Evolutionary conservation across 1,140 invertebrate species (phyloP).

Genomic region (Bombus fervidus): DNA sequence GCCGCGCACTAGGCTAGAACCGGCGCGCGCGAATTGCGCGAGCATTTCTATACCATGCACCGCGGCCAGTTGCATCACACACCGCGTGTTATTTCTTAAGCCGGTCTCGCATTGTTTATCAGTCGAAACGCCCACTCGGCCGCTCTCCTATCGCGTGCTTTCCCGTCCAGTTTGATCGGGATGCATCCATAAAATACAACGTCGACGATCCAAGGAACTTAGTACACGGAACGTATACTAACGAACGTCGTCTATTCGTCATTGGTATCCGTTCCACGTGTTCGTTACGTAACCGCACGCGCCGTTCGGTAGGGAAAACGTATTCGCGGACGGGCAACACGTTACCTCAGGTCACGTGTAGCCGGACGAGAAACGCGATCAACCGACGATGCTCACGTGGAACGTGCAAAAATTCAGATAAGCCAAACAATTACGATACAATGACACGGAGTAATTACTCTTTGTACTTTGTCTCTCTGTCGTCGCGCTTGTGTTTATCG

Average conservation of each 20-base stretch:
- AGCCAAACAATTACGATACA: slow-evolving; percentile 17
- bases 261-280: slow-evolving; percentile 25
- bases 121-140: slow-evolving; percentile 27
- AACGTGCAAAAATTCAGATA: slow-evolving; percentile 47
- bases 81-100: slow-evolving; percentile 59
- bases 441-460: neutral
- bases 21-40: slow-evolving; percentile 58
- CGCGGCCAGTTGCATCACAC: slow-evolving; percentile 60
- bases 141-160: neutral
- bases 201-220: neutral
- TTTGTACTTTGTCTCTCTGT: neutral
- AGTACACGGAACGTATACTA: neutral
- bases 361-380: slow-evolving; percentile 15
- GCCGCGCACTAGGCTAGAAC: slow-evolving; percentile 17
- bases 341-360: slow-evolving; percentile 62
- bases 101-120: slow-evolving; percentile 50
- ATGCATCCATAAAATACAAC: neutral
- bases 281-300: slow-evolving; percentile 47
- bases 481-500: neutral
- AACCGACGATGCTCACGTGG: slow-evolving; percentile 47
- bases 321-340: slow-evolving; percentile 48
- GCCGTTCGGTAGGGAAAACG: slow-evolving; percentile 25
- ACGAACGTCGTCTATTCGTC: neutral
- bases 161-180: neutral
- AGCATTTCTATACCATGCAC: slow-evolving; percentile 51